phyloP scores from a whole-genome alignment of 2,888 invertebrate genomes.

The Pedicia rivosa region DNA sequence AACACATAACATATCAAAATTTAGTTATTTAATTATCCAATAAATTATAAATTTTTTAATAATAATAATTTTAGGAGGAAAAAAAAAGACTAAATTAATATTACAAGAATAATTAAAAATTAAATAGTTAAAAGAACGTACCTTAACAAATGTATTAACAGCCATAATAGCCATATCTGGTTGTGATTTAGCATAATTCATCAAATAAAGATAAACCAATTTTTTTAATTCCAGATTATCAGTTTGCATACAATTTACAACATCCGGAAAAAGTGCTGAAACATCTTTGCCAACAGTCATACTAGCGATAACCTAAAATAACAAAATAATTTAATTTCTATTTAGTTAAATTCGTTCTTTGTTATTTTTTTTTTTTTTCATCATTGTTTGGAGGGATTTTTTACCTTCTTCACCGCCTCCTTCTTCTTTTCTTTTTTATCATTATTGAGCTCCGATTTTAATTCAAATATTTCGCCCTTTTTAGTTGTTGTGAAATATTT shows the following conservation, averaged over 20 bases:
- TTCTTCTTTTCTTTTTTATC: constrained; percentile 99
- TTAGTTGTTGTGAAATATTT: constrained; percentile 99
- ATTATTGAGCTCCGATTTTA: constrained; percentile 96
- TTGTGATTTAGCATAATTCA: constrained; percentile 99
- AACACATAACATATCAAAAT: constrained; percentile 1
- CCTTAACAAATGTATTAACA: constrained; percentile 99
- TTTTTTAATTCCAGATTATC: constrained; percentile 98
- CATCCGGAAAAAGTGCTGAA: constrained; percentile 94
- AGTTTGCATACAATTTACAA: constrained; percentile 99
- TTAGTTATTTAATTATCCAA: not conserved
- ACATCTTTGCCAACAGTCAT: constrained; percentile 99
- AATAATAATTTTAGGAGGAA: too few relatives aligned
- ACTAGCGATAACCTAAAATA: constrained; percentile 82
- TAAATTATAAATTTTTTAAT: not conserved
- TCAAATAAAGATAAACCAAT: constrained; percentile 92
- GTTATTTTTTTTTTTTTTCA: too few relatives aligned
- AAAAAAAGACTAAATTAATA: not conserved
- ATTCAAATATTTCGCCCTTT: constrained; percentile 98
- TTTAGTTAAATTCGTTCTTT: not conserved
- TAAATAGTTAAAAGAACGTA: constrained; percentile 28
- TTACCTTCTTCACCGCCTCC: constrained; percentile 98
- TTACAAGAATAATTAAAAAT: constrained; percentile 2
- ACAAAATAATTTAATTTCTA: not conserved
- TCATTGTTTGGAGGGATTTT: too few relatives aligned
- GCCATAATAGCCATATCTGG: constrained; percentile 99